Conservation (phyloP, 1,140 invertebrate genomes). For the Reticulitermes speratus region DNA sequence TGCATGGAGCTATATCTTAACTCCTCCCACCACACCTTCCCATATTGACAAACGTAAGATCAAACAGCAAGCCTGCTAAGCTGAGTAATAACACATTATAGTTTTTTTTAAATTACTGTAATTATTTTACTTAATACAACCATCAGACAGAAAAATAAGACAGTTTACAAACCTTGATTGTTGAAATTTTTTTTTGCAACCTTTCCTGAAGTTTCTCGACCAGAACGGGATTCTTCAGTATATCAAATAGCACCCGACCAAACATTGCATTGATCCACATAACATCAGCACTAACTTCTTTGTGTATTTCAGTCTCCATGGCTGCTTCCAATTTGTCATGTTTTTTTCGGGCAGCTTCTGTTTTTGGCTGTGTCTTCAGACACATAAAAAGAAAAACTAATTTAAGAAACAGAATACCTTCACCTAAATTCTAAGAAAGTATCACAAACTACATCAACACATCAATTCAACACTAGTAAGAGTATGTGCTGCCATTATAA, state of each 20-base stretch:
- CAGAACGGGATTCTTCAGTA: conserved; percentile 63
- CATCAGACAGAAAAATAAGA: too few species aligned
- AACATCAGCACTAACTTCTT: conserved; percentile 40
- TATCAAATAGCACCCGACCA: conserved; percentile 76
- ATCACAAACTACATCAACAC: neutral
- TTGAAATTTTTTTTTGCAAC: conserved; percentile 82
- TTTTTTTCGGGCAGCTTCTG: conserved; percentile 38
- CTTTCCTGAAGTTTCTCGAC: conserved; percentile 66
- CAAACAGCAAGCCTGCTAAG: too few species aligned
- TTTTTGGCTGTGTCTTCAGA: conserved; percentile 21
- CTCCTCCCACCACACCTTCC: too few species aligned
- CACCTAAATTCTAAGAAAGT: neutral
- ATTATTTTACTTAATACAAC: too few species aligned
- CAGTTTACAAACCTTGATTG: conserved; percentile 62
- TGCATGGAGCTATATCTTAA: too few species aligned
- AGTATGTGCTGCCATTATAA: too few species aligned
- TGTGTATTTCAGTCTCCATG: conserved; percentile 21
- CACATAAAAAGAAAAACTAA: neutral
- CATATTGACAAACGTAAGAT: too few species aligned
- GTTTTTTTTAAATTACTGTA: too few species aligned
- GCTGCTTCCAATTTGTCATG: conserved; percentile 27
- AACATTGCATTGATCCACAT: conserved; percentile 74
- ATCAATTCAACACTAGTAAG: too few species aligned
- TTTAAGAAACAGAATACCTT: neutral
- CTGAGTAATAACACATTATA: too few species aligned